Evolutionary conservation across 2,888 invertebrate genomes (phyloP), one percentile per base, ranked within the genome.

Genomic region (Xanthostigma xanthostigma): DNA sequence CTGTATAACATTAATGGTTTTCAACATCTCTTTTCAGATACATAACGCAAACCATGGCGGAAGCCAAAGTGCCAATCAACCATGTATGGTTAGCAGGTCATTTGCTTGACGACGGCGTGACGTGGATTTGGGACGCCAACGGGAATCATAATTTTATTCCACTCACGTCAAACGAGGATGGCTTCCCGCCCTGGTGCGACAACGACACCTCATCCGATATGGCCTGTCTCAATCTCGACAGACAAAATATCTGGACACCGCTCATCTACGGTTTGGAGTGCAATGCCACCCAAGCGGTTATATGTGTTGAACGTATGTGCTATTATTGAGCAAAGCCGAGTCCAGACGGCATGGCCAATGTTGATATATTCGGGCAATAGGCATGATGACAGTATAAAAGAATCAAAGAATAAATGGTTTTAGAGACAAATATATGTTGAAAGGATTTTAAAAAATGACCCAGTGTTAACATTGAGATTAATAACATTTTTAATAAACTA

Each of bases 211-310:
- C 62, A 0, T 62, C 66, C 56, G 70, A 70, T 53, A 68, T 63
- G 44, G 62, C 67, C 0, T 74, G 74, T 48, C 56, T 74, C 5
- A 74, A 74, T 53, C 57, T 74, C 50, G 74, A 74, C 50, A 58
- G 73, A 2, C 70, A 67, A 44, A 71, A 72, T 48, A 73, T 74
- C 48, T 58, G 72, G 6, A 65, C 63, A 6, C 70, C 71, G 0
- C 56, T 74, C 10, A 62, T 73, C 2, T 74, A 74, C 45, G 73
- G 73, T 0, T 59, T 74, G 6, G 71, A 73, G 0, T 74, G 74
- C 52, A 69, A 70, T 37, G 72, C 69, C 0, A 65, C 71, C 2
- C 74, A 74, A 53, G 67, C 69, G 44, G 73, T 73, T 1, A 61
- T 73, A 12, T 74, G 74, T 50, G 64, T 71, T 11, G n/a, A 42